These are phyloP conservation scores for Archips xylosteana DNA, from an alignment of 2,888 invertebrate genomes.

Conservation along the genomic window DNA sequence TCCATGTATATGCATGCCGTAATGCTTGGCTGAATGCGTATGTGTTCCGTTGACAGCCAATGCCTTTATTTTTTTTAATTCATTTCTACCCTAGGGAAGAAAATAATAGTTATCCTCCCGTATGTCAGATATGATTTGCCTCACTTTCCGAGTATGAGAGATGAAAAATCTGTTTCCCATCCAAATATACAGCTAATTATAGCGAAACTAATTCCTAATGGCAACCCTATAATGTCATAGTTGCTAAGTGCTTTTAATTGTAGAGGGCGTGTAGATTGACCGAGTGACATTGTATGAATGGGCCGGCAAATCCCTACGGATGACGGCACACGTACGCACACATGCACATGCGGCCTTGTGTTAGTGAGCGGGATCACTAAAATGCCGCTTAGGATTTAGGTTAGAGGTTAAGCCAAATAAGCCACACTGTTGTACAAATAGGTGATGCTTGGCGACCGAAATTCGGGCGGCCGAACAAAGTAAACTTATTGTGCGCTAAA, in stretches of 20 bases:
- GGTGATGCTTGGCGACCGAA: neutral
- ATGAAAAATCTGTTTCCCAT: neutral
- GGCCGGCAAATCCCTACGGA: slow-evolving; percentile 51
- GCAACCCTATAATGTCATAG: neutral
- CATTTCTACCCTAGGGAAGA: too few species aligned
- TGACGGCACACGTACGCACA: slow-evolving; percentile 46
- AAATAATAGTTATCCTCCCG: too few species aligned
- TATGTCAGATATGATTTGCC: too few species aligned
- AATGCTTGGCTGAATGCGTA: too few species aligned
- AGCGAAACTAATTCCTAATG: slow-evolving; percentile 5
- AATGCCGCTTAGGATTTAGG: slow-evolving; percentile 26
- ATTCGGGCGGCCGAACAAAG: neutral
- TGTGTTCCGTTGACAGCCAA: too few species aligned
- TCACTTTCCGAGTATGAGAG: too few species aligned
- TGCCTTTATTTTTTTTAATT: too few species aligned
- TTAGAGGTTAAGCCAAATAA: neutral
- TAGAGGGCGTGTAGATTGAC: slow-evolving; percentile 48
- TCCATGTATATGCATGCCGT: too few species aligned
- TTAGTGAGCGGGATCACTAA: slow-evolving; percentile 39
- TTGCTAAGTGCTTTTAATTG: slow-evolving; percentile 27
- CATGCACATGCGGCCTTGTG: slow-evolving; percentile 12
- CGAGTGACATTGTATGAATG: slow-evolving; percentile 49
- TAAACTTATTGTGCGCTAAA: neutral
- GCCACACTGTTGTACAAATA: neutral
- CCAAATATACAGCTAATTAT: neutral